phyloP scores from a whole-genome alignment of 2,888 invertebrate genomes.

The Chromoteleia sp. region DNA sequence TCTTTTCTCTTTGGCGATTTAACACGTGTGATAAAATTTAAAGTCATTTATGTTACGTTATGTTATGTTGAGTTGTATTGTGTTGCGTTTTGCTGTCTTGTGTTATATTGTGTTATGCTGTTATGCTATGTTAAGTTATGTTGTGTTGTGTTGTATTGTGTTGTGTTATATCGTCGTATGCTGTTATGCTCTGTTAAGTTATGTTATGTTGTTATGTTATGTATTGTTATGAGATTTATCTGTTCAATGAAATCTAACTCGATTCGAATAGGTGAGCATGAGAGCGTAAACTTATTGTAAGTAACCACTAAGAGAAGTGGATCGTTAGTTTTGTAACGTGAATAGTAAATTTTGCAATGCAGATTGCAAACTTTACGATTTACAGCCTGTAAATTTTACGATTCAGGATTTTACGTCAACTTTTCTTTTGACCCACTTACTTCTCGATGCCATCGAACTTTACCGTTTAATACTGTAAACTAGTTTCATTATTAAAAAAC shows the following conservation, averaged over 20 bases:
- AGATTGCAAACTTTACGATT: slow-evolving; percentile 6
- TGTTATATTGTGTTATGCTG: too few species aligned
- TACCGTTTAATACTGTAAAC: not conserved
- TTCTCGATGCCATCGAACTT: not conserved
- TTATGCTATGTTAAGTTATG: too few species aligned
- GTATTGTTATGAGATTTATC: not conserved
- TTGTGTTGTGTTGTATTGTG: too few species aligned
- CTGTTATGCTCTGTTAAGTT: too few species aligned
- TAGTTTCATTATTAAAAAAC: not conserved
- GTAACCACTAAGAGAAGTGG: not conserved
- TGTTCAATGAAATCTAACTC: not conserved
- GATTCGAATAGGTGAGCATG: slow-evolving; percentile 2
- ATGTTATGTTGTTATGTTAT: not conserved
- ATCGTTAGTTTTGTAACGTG: slow-evolving; percentile 2
- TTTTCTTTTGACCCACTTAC: not conserved
- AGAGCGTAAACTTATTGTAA: not conserved
- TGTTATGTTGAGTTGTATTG: too few species aligned
- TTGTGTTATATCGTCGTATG: too few species aligned
- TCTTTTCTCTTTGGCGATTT: too few species aligned
- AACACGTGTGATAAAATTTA: too few species aligned
- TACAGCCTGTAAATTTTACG: slow-evolving; percentile 1
- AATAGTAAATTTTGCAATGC: slow-evolving; percentile 2
- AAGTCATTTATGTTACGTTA: too few species aligned
- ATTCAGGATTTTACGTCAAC: not conserved
- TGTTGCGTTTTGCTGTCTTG: too few species aligned